A percentile compares a stretch with the other conserved stretches of the same genome.
phyloP scores from a whole-genome alignment of 2,797 vertebrate genomes.

The Ctenosaura bakeri region DNA sequence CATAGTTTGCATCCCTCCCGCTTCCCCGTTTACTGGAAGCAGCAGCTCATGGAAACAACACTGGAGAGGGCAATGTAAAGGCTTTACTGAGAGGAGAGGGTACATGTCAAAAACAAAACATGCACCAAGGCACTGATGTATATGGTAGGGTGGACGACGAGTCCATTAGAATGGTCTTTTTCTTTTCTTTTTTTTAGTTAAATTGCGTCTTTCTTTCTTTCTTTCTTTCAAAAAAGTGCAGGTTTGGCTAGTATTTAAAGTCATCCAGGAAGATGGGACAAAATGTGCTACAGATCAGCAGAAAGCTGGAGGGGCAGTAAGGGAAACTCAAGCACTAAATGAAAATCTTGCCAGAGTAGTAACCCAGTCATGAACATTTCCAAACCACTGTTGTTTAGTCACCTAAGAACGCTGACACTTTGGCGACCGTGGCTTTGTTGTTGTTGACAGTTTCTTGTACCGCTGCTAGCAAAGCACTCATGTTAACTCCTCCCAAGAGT shows the following conservation, averaged over 20 bases:
- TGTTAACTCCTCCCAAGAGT: not conserved
- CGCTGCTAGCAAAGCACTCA: not conserved
- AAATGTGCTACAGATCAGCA: conserved; percentile 8
- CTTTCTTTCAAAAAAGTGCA: not conserved
- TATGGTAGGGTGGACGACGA: not conserved
- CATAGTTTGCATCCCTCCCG: not conserved
- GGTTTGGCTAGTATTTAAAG: conserved; percentile 10
- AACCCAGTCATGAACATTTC: conserved; percentile 8
- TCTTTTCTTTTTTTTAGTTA: not conserved
- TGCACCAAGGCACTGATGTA: too few species aligned
- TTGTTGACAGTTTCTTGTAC: not conserved
- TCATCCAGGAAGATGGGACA: conserved; percentile 11
- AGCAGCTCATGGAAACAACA: not conserved
- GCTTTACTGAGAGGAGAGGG: not conserved
- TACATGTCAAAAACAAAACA: not conserved
- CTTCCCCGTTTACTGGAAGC: not conserved
- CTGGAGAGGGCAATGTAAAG: not conserved
- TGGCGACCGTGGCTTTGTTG: not conserved
- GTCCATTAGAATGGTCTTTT: conserved; percentile 9
- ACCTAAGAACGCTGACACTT: not conserved
- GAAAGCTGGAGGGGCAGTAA: conserved; percentile 13
- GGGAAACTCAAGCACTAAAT: conserved; percentile 17
- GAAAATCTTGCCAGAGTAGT: not conserved
- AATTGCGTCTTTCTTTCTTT: not conserved
- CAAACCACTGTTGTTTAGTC: not conserved